Base-by-base conservation (phyloP, 2,113 vertebrate genomes). In the Mugil cephalus region DNA sequence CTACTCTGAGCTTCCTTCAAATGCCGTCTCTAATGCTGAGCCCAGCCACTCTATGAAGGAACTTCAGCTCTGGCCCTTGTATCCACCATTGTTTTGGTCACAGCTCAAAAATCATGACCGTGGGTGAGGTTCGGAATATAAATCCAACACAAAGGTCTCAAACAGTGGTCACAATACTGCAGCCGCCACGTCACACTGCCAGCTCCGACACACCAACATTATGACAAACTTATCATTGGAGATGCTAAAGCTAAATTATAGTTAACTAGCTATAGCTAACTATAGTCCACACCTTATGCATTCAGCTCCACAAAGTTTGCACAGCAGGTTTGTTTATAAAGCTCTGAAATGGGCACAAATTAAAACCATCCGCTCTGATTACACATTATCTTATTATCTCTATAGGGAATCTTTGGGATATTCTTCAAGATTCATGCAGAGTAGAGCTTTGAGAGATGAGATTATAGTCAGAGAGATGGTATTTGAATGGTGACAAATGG, bases 401-500 rank as follows among this genome's bases (percentile, higher is more conserved):
- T 48, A 58, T 34, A 19, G 52, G 11, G 45, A 60, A 66, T 71
- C 17, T 73, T 48, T n/a, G 19, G 46, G 18, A 38, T 45, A 45
- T 55, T 60, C 15, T 62, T 21, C 35, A 46, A 40, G 68, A 69
- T 72, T 60, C 53, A 63, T 54, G 43, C 34, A 55, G 24, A 51
- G 4, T 7, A 21, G 17, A 50, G 24, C 46, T 66, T 80, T 50
- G 75, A 36, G 58, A 73, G 66, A 74, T 46, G 65, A 73, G 61
- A 74, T 66, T 82, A 47, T 6, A 53, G 54, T 62, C 13, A 62
- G 14, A 56, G 56, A 51, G 51, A 53, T 30, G 5, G 17, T 63
- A 52, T 69, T 80, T 86, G 71, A 83, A 80, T 75, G 69, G 35
- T 84, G 61, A 87, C 67, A 72, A 53, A 84, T 85, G 77, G 81